Conservation (phyloP, 1,140 invertebrate species). For the Sarcophaga peregrina region DNA sequence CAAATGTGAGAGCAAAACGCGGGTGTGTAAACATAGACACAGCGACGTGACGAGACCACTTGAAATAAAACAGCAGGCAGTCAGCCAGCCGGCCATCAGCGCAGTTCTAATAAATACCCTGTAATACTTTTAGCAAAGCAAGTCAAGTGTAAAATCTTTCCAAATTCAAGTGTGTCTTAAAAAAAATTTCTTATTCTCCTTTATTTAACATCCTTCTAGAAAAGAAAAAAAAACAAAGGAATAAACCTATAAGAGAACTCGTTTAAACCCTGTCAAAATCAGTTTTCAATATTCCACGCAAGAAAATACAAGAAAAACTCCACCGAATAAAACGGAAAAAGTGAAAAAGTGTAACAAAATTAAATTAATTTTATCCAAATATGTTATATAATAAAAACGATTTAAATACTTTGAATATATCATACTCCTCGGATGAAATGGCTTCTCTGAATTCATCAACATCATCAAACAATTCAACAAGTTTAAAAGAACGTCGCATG, state of each 20-base stretch:
- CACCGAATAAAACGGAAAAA: background rate
- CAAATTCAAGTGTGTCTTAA: slow-evolving; percentile 31
- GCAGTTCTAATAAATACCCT: background rate
- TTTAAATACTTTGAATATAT: background rate
- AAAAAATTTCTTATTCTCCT: no score
- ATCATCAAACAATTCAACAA: slow-evolving; percentile 22
- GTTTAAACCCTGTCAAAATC: background rate
- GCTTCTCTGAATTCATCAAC: background rate
- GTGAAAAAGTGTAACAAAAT: background rate
- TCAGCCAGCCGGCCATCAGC: background rate
- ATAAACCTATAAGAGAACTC: slow-evolving; percentile 18
- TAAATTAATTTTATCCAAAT: background rate
- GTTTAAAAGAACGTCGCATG: slow-evolving; percentile 52
- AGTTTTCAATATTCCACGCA: slow-evolving; percentile 17
- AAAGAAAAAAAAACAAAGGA: no score
- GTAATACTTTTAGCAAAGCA: slow-evolving; percentile 4
- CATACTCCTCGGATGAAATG: slow-evolving; percentile 28
- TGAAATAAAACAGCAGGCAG: slow-evolving; percentile 23
- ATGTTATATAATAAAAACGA: slow-evolving; percentile 36
- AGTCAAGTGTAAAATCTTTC: slow-evolving; percentile 36
- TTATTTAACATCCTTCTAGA: background rate
- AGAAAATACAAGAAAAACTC: background rate
- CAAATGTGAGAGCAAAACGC: background rate
- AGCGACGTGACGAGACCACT: slow-evolving; percentile 9
- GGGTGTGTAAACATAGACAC: background rate